These are phyloP conservation scores for Lucilia sericata DNA, from an alignment of 1,140 invertebrate species.

Conservation along the genomic window DNA sequence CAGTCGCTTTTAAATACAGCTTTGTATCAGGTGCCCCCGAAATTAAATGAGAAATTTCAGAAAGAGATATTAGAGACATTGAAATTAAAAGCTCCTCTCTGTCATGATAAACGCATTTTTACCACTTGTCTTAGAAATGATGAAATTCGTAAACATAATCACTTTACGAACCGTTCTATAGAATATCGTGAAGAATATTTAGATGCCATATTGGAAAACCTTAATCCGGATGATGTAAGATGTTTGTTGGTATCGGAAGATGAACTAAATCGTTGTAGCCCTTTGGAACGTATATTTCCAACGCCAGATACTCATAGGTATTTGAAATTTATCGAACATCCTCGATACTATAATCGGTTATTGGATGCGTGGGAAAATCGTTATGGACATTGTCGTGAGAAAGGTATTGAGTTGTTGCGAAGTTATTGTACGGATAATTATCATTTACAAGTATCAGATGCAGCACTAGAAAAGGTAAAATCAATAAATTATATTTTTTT, in stretches of 20 bases:
- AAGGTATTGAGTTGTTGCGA: slow-evolving; percentile 76
- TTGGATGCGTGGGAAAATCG: slow-evolving; percentile 92
- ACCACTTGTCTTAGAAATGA: slow-evolving; percentile 74
- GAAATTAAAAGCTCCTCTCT: slow-evolving; percentile 70
- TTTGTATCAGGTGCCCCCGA: slow-evolving; percentile 74
- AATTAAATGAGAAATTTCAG: slow-evolving; percentile 69
- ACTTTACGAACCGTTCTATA: slow-evolving; percentile 72
- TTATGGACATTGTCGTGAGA: slow-evolving; percentile 75
- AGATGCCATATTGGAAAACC: slow-evolving; percentile 78
- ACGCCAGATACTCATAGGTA: slow-evolving; percentile 81
- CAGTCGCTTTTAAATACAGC: slow-evolving; percentile 91
- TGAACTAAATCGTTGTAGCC: slow-evolving; percentile 79
- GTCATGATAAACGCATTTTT: slow-evolving; percentile 77
- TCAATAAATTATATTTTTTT: not conserved
- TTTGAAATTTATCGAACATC: slow-evolving; percentile 84
- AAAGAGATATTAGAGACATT: slow-evolving; percentile 66
- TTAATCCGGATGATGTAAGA: slow-evolving; percentile 91
- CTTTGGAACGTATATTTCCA: slow-evolving; percentile 91
- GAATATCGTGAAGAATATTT: slow-evolving; percentile 79
- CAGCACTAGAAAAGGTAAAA: slow-evolving; percentile 64
- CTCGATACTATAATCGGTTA: slow-evolving; percentile 93
- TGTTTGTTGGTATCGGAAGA: slow-evolving; percentile 92
- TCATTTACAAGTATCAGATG: slow-evolving; percentile 76
- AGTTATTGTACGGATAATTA: slow-evolving; percentile 78
- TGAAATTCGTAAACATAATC: slow-evolving; percentile 76